A percentile compares a stretch with the other conserved stretches of the same genome.
These are phyloP conservation scores for Coracias cyanogaster DNA, from an alignment of 2,797 vertebrate species.

Conservation along the genomic window DNA sequence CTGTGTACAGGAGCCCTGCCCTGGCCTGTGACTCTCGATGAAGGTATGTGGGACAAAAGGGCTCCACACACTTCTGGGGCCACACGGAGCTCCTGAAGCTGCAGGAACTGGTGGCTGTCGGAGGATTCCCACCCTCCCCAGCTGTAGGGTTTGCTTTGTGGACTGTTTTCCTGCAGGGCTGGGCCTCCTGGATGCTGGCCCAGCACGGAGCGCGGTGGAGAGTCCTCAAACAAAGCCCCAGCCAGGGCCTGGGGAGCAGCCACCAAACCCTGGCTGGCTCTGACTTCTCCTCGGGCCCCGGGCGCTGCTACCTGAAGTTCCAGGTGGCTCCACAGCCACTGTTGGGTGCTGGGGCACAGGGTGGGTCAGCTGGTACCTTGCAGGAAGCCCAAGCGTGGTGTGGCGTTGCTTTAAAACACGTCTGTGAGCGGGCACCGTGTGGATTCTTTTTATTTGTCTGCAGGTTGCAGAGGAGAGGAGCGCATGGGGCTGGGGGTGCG, in stretches of 20 bases:
- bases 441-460: not conserved
- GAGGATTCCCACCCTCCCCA: not conserved
- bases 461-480: not conserved
- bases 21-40: rapidly evolving
- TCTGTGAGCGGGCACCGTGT: rapidly evolving
- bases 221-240: not conserved
- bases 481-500: not conserved
- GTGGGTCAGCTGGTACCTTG: not conserved
- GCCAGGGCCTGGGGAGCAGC: not conserved
- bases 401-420: not conserved
- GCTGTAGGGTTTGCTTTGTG: rapidly evolving
- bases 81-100: rapidly evolving
- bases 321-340: not conserved
- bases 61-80: rapidly evolving
- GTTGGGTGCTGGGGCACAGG: not conserved
- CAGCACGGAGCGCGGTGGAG: not conserved
- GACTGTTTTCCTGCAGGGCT: not conserved
- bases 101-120: rapidly evolving
- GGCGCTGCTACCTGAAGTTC: rapidly evolving
- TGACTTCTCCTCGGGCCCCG: rapidly evolving
- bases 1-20: not conserved
- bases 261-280: not conserved
- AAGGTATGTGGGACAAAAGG: not conserved
- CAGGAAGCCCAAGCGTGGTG: rapidly evolving
- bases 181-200: not conserved